Percentiles rank a stretch among this genome's conserved stretches.
Evolutionary conservation across 1,140 invertebrate species (phyloP).

Genomic region (Phymastichus coffea): DNA sequence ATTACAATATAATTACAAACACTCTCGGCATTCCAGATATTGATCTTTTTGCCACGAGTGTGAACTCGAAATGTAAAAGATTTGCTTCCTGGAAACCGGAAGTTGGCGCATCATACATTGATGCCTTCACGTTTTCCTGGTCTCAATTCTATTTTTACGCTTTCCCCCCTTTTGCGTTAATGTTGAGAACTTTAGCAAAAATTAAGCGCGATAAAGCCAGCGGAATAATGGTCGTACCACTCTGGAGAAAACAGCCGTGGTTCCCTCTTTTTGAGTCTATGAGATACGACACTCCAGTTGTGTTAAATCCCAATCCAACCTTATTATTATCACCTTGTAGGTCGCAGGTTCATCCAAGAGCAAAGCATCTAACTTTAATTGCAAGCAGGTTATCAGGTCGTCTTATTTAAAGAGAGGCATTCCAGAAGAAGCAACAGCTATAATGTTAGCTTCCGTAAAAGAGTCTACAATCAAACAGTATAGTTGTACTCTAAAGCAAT

Average conservation of each 20-base stretch:
- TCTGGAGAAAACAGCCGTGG: conserved; percentile 28
- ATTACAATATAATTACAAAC: too few relatives aligned
- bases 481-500: not conserved
- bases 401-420: conserved; percentile 2
- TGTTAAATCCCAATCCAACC: conserved; percentile 20
- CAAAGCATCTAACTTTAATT: conserved; percentile 15
- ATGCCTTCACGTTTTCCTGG: too few relatives aligned
- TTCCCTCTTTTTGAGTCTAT: conserved; percentile 8
- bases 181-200: too few relatives aligned
- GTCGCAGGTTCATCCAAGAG: conserved; percentile 1
- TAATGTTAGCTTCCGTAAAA: conserved; percentile 12
- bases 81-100: too few relatives aligned
- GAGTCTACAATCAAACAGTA: conserved; percentile 17
- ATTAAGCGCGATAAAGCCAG: too few relatives aligned
- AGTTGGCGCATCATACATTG: too few relatives aligned
- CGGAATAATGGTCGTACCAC: conserved; percentile 23
- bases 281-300: conserved; percentile 1
- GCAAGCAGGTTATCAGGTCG: conserved; percentile 2
- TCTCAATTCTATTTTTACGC: too few relatives aligned
- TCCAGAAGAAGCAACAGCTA: conserved; percentile 6
- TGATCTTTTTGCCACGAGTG: too few relatives aligned
- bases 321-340: conserved; percentile 29
- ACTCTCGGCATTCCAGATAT: too few relatives aligned
- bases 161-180: too few relatives aligned
- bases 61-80: too few relatives aligned